These are phyloP conservation scores for Agonopterix heracliana DNA, from an alignment of 2,888 invertebrate species.

Conservation along the genomic window DNA sequence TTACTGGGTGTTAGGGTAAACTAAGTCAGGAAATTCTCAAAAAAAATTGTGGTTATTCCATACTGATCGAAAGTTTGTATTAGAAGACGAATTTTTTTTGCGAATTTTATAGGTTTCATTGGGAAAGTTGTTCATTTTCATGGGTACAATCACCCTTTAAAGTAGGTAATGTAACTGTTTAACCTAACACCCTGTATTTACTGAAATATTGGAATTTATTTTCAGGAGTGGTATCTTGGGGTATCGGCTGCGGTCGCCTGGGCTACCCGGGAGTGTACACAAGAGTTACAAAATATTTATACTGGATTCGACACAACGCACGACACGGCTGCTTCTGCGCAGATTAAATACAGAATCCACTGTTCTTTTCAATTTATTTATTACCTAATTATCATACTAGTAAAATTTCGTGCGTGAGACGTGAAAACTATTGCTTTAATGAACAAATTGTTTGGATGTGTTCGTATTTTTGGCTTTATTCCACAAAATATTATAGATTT, in stretches of 20 bases:
- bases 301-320: constrained; percentile 87
- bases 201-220: constrained; percentile 7
- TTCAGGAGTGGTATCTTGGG: constrained; percentile 90
- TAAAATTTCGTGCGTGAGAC: neutral
- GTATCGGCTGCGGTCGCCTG: constrained; percentile 89
- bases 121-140: neutral
- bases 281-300: constrained; percentile 85
- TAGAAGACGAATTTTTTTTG: no score
- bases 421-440: constrained; percentile 6
- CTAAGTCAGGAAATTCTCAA: no score
- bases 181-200: neutral
- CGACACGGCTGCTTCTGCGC: constrained; percentile 87
- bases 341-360: constrained; percentile 42
- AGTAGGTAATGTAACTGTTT: neutral
- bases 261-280: constrained; percentile 93
- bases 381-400: neutral
- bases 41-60: no score
- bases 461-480: no score
- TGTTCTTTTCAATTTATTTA: neutral
- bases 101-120: constrained; percentile 5
- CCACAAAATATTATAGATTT: no score
- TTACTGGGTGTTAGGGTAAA: no score
- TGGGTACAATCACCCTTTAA: no score
- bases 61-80: no score
- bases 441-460: no score